Base-by-base conservation (phyloP, 1,140 invertebrate genomes). In the Drosophila persimilis region DNA sequence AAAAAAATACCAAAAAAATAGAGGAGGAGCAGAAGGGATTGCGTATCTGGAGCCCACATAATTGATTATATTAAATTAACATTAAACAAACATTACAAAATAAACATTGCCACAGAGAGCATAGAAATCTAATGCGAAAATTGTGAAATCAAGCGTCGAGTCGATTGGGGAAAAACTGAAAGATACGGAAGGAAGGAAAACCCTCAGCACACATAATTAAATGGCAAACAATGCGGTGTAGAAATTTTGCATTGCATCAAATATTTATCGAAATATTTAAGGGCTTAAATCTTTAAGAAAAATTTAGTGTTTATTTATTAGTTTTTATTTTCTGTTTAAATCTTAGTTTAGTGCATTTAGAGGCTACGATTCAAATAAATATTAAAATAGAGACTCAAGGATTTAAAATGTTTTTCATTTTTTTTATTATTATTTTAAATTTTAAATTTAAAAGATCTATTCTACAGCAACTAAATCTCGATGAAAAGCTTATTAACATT, bases 21-120 rank as follows among this genome's bases (percentile, higher is more conserved):
- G 31, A 29, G 31, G 3, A 11, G 39, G 29, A 48, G 20, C 7
- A 26, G n/a, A 6, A 6, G 4, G 24, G 41, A 17, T 39, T 55
- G 41, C 43, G 20, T 26, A 26, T 26, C 24, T 5, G 53, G 46
- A 60, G 20, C 59, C 72, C 50, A 52, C 53, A 80, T 77, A 86
- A 85, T 77, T 86, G 73, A 80, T 71, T 74, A 58, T 62, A 80
- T 77, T 64, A 71, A 70, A 86, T 86, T 77, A 80, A 80, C 80
- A 86, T 77, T 77, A 60, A 73, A 50, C 78, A 85, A 86, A 85
- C 80, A 85, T 50, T 43, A 72, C 50, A 63, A 15, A 50, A 62
- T 73, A 77, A 80, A 85, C 71, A 85, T 46, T 64, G 56, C 48
- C 24, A 31, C 35, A 52, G 22, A 15, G 45, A 17, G 17, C 17